phyloP scores from a whole-genome alignment of 2,888 invertebrate genomes.

The Xanthia togata region DNA sequence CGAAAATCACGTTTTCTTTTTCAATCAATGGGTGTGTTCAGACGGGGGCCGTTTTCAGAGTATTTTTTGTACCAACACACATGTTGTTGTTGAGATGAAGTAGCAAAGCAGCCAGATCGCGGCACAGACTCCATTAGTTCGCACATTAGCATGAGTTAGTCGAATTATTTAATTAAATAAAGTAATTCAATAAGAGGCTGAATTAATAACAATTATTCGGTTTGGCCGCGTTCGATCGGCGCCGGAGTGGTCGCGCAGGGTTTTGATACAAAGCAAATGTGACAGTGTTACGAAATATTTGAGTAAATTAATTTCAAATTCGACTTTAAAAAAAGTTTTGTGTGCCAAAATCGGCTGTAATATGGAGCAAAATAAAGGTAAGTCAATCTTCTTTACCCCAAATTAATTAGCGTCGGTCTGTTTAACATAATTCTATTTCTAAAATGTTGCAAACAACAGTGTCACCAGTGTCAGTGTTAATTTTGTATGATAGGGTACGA shows the following conservation, averaged over 20 bases:
- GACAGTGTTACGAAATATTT: constrained; percentile 75
- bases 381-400: constrained; percentile 50
- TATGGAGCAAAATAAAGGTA: constrained; percentile 87
- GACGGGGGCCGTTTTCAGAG: constrained; percentile 71
- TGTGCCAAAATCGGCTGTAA: constrained; percentile 44
- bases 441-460: background rate
- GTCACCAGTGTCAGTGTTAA: background rate
- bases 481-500: background rate
- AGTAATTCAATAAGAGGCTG: constrained; percentile 89
- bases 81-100: constrained; percentile 79
- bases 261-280: constrained; percentile 79
- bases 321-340: constrained; percentile 49
- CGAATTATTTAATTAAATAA: constrained; percentile 89
- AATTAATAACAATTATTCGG: constrained; percentile 87
- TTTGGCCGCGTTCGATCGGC: constrained; percentile 77
- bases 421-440: background rate
- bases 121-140: constrained; percentile 89
- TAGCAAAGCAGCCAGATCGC: constrained; percentile 85
- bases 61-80: constrained; percentile 81
- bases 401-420: background rate
- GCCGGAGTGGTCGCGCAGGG: constrained; percentile 73
- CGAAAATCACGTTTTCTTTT: constrained; percentile 60
- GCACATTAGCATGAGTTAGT: constrained; percentile 89
- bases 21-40: constrained; percentile 76
- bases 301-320: constrained; percentile 57